Evolutionary conservation across 2,888 invertebrate genomes (phyloP), one percentile per base, ranked within the genome.

Genomic region (Thera obeliscata): DNA sequence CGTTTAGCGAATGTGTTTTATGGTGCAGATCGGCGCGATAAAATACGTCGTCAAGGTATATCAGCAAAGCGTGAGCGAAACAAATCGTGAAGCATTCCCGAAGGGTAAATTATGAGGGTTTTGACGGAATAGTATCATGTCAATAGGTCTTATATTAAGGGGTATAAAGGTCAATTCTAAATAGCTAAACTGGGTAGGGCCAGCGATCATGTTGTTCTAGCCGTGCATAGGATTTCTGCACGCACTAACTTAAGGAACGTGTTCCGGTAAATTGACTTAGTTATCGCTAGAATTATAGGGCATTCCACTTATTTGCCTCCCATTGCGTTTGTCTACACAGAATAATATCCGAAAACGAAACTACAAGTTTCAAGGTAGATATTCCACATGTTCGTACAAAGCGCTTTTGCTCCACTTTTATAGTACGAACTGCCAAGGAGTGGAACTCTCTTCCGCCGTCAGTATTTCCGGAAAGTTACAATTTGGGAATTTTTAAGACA

Each of bases 21-120:
- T 78, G 77, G 80, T 84, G 84, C 86, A 88, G 87, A 90, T 89
- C 84, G 81, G 80, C 81, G 82, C 76, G 83, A 88, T 87, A 80
- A 77, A 70, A 79, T 78, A 70, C 73, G 78, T 83, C 78, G 72
- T 78, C 60, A 66, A 63, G 56, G 74, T 79, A 78, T 76, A 81
- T 82, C 78, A 78, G 60, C 50, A 66, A 74, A 79, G 76, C 81
- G 80, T 83, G 81, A 78, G 79, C 74, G 72, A 77, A 76, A 78
- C 77, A 74, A 80, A 80, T 86, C 85, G 85, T 70, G 69, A 63
- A 59, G 69, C 72, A 71, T 67, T 73, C 70, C 48, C 65, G 57
- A 66, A 66, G 57, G 63, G 66, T 72, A 70, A 72, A 70, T 68
- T 73, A 76, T 67, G 57, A 71, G 69, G 69, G 56, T 68, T 76